phyloP scores from a whole-genome alignment of 2,888 invertebrate genomes.

The Lissocephala sabroskyi region DNA sequence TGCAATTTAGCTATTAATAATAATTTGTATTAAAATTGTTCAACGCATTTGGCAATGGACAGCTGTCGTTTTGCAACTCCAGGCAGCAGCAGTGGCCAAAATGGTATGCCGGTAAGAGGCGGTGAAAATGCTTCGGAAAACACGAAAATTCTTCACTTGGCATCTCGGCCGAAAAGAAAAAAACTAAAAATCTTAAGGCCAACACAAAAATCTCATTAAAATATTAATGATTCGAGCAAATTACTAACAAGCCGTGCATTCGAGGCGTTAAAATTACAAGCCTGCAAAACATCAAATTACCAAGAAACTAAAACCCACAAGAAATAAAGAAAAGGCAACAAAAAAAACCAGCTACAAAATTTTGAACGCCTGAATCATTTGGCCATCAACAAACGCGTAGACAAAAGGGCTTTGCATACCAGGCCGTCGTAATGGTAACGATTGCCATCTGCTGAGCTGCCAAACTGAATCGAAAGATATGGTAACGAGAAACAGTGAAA shows the following conservation, averaged over 20 bases:
- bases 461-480: constrained; percentile 2
- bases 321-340: no score
- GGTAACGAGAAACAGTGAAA: no score
- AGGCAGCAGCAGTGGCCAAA: no score
- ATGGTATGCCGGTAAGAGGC: no score
- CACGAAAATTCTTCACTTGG: no score
- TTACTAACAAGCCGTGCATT: neutral
- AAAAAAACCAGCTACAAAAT: constrained; percentile 18
- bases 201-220: neutral
- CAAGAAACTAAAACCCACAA: no score
- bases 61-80: constrained; percentile 36
- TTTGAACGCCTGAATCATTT: constrained; percentile 19
- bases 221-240: neutral
- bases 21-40: constrained; percentile 46
- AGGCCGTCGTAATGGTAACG: constrained; percentile 2
- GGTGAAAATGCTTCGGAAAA: no score
- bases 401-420: neutral
- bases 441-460: constrained; percentile 44
- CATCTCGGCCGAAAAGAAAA: no score
- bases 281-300: no score
- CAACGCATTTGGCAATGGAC: constrained; percentile 49
- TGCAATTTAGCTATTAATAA: constrained; percentile 57
- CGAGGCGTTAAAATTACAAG: neutral
- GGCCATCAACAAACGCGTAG: constrained; percentile 30
- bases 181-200: neutral